These are phyloP conservation scores for Arctia plantaginis DNA, from an alignment of 2,888 invertebrate species.

Conservation along the genomic window DNA sequence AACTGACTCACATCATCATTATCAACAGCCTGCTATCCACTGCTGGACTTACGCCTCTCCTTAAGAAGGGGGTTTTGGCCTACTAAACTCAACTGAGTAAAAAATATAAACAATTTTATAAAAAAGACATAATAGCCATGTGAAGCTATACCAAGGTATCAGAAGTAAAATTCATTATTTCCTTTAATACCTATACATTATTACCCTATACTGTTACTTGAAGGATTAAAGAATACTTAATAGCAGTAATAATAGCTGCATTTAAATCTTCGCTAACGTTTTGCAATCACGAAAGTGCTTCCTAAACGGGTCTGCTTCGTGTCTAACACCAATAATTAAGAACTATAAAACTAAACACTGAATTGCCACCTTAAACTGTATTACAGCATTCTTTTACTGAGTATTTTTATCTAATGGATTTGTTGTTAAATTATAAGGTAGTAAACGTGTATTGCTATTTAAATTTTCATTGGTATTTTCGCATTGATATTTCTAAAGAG, in stretches of 20 bases:
- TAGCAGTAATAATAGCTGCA: slow-evolving; percentile 4
- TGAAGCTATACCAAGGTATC: too few relatives aligned
- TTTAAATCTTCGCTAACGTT: slow-evolving; percentile 9
- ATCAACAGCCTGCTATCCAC: too few relatives aligned
- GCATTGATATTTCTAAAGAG: slow-evolving; percentile 6
- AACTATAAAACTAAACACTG: slow-evolving; percentile 14
- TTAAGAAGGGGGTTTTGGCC: too few relatives aligned
- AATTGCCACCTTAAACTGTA: slow-evolving; percentile 10
- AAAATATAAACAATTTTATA: too few relatives aligned
- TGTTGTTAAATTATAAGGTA: neutral
- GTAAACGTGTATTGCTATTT: neutral
- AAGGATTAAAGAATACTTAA: neutral
- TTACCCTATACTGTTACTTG: neutral
- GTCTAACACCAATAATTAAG: slow-evolving; percentile 16
- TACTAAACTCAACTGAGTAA: too few relatives aligned
- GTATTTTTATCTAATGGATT: neutral
- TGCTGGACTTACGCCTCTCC: too few relatives aligned
- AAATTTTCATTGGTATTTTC: neutral
- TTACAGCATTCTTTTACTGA: neutral
- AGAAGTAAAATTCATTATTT: neutral
- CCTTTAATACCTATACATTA: neutral
- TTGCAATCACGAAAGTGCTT: slow-evolving; percentile 15
- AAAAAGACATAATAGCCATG: too few relatives aligned
- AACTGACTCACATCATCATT: too few relatives aligned
- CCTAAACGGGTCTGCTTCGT: slow-evolving; percentile 13